Percentiles rank a stretch among this genome's conserved stretches.
Conservation (phyloP, 2,888 invertebrate species). For the Atherix ibis region DNA sequence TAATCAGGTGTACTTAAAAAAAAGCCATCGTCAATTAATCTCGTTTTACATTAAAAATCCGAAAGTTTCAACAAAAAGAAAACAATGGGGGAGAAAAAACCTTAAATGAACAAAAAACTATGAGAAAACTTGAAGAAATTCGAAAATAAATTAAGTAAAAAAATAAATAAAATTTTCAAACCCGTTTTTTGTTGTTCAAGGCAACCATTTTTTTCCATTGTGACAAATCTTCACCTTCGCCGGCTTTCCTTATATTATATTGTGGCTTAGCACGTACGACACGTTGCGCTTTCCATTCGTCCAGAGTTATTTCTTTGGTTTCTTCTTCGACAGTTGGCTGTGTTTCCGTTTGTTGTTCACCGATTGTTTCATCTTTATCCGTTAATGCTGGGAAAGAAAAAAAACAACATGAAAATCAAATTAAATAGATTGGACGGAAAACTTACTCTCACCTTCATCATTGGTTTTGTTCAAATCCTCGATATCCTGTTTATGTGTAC, state of each 20-base stretch:
- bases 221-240: conserved; percentile 78
- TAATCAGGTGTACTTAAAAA: too few relatives aligned
- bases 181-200: conserved; percentile 61
- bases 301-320: conserved; percentile 75
- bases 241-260: conserved; percentile 84
- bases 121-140: too few relatives aligned
- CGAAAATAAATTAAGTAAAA: too few relatives aligned
- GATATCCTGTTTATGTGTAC: conserved; percentile 79
- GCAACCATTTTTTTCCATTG: conserved; percentile 88
- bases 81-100: too few relatives aligned
- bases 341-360: conserved; percentile 29
- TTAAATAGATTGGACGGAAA: neutral
- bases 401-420: conserved; percentile 3
- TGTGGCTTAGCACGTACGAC: conserved; percentile 66
- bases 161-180: too few relatives aligned
- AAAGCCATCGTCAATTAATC: too few relatives aligned
- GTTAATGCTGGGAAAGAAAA: conserved; percentile 12
- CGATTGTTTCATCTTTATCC: conserved; percentile 28
- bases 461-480: conserved; percentile 36
- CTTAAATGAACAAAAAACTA: too few relatives aligned
- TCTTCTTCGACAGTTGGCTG: conserved; percentile 50
- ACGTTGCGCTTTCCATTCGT: conserved; percentile 86
- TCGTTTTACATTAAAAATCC: too few relatives aligned
- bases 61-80: too few relatives aligned
- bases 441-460: conserved; percentile 13